Base-by-base conservation (phyloP, 2,888 invertebrate genomes). In the Agonopterix heracliana region DNA sequence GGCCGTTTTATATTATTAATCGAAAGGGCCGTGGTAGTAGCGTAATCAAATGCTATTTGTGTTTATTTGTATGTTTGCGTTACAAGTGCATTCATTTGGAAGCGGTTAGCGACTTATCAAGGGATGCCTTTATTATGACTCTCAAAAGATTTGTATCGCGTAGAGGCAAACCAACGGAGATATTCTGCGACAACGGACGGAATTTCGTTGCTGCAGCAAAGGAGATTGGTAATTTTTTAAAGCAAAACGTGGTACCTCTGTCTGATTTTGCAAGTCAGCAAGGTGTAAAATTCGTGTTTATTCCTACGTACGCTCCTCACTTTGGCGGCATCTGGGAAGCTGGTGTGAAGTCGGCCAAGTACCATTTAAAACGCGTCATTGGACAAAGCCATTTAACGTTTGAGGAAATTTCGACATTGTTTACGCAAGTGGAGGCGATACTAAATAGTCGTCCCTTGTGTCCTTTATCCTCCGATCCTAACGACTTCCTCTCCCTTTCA, bases 121-220 rank as follows among this genome's bases (percentile, higher is more conserved):
- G 56, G 13, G 55, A 67, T 8, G 56, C 57, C 0, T 66, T 64
- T 38, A 52, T 67, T 3, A 50, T 64, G 48, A 52, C 61, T 0
- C 42, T 68, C 1, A 47, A 55, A 0, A 36, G 68, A n/a, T 69
- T 68, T 43, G 54, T 64, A 2, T 46, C 67, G 2, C 59, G 66
- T 2, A 45, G 68, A 4, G 66, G 69, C 0, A 56, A 55, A 42
- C 67, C 68, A 10, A 9, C 34, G 10, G 63, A 64, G 41, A 56
- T 71, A 12, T 65, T 56, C 47, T 59, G 51, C 12, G 67, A 69
- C 36, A 66, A 65, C 48, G 68, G 66, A 0, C 53, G 57, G 0
- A 65, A 60, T 44, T 65, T 66, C 49, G 60, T 63, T 1, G 64
- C 56, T 0, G 59, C 60, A 1, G 54, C 54, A 14, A 64, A 60